Base-by-base conservation (phyloP, 2,797 vertebrate species). In the Potorous gilbertii region DNA sequence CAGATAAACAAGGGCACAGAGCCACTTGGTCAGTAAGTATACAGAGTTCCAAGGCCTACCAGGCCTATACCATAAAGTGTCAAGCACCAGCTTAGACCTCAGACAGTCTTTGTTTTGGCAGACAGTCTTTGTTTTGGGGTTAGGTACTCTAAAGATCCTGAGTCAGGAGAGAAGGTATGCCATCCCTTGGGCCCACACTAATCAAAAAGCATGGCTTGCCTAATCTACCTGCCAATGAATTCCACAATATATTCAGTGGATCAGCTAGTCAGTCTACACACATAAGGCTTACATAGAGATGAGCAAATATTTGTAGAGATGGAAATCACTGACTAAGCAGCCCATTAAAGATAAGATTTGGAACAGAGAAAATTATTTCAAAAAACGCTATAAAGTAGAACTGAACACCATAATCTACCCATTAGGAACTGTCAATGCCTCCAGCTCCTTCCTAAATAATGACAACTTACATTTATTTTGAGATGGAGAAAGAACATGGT, bases 241-340 rank as follows among this genome's bases (percentile, higher is more conserved):
- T 97, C 97, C 94, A 97, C 96, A 21, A 46, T 28, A 97, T 97
- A 97, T 98, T 97, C 98, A 98, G 98, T 97, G 93, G 96, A 97
- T 97, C 97, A 97, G 94, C 97, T 98, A 98, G 27, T 98, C 90
- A 89, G 90, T 24, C 24, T 96, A 95, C 98, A 92, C 97, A 96
- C 96, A 91, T 97, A 94, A 95, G 98, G 96, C 96, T 98, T 98
- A 97, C 97, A 97, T 96, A 98, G 97, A 98, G 97, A 97, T 94
- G 95, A 97, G 97, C 96, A 98, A 97, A 98, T 98, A 97, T 96
- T 96, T 97, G 95, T 93, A 97, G 97, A 96, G 94, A 94, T 97
- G 96, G 96, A 62, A 46, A 57, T 93, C n/a, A n/a, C 90, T 92
- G 18, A 89, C 90, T 40, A 52, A 96, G 89, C 5, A 95, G 40